phyloP scores from a whole-genome alignment of 2,888 invertebrate species.

The Eupeodes latifasciatus region DNA sequence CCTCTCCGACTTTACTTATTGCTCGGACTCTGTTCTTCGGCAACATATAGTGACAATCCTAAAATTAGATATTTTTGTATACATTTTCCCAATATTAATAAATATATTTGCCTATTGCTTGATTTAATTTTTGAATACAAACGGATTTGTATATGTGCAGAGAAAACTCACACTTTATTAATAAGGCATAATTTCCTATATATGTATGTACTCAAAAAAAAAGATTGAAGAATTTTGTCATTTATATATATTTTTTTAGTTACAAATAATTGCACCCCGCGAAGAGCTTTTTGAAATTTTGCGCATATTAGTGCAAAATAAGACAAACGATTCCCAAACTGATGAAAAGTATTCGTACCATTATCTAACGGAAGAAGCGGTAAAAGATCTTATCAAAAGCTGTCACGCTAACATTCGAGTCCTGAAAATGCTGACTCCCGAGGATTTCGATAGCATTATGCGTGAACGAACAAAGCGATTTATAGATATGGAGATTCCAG shows the following conservation, averaged over 20 bases:
- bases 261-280: slow-evolving; percentile 25
- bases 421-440: slow-evolving; percentile 19
- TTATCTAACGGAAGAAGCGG: slow-evolving; percentile 51
- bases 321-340: neutral
- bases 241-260: slow-evolving; percentile 30
- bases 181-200: too few species aligned
- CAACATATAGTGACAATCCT: too few species aligned
- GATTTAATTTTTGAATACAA: too few species aligned
- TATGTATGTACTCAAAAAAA: too few species aligned
- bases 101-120: too few species aligned
- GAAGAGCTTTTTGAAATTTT: slow-evolving; percentile 52
- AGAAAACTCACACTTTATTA: too few species aligned
- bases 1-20: too few species aligned
- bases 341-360: slow-evolving; percentile 43
- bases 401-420: slow-evolving; percentile 11
- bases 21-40: too few species aligned
- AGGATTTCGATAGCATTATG: slow-evolving; percentile 42
- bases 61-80: too few species aligned
- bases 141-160: too few species aligned
- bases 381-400: slow-evolving; percentile 38
- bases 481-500: neutral
- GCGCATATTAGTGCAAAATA: slow-evolving; percentile 14
- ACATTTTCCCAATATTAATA: too few species aligned
- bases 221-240: neutral
- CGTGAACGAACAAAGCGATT: slow-evolving; percentile 38